Evolutionary conservation across 2,797 vertebrate species (phyloP), one percentile per base, ranked within the genome.

Genomic region (Chelon auratus): DNA sequence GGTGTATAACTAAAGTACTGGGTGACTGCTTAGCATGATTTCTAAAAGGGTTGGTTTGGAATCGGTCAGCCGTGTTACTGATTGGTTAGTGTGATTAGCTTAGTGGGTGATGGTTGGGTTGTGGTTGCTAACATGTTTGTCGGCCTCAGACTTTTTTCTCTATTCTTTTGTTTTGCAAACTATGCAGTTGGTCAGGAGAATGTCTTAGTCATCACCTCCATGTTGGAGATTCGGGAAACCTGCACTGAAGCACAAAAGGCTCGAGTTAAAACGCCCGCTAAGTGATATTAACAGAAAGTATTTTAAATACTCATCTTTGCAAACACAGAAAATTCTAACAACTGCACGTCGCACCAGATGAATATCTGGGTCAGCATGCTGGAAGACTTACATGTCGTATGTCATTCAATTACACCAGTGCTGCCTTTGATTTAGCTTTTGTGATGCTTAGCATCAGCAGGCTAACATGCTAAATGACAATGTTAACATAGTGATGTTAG

Each of bases 291-390:
- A 55, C 11, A 60, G 43, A 73, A 77, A 9, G 58, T 5, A 62
- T 64, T 52, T 71, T 42, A 39, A 72, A 58, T 37, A 50, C 39
- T 77, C 63, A 37, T 68, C 51, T 74, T 63, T 66, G 68, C 36
- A 51, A 73, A 62, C 26, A 71, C 42, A 5, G 58, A 87, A 79
- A 26, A 26, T 26, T 26, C 24, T 26, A 26, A 3, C 24, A 26
- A 26, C 57, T 14, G 52, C 55, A 6, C 12, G 43, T 33, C 52
- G 54, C 70, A 52, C 64, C 50, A 71, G 71, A 84, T 71, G 30
- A 40, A 66, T 82, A 66, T 82, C 61, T 84, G 73, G 68, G 70
- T 86, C 75, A 78, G 22, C 60, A 33, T 59, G 54, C 50, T 18
- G 39, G 20, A 2, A 73, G 77, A 66, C 65, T 64, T 72, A 54